Evolutionary conservation across 2,797 vertebrate genomes (phyloP), one percentile per base, ranked within the genome.

Genomic region (Carcharodon carcharias): DNA sequence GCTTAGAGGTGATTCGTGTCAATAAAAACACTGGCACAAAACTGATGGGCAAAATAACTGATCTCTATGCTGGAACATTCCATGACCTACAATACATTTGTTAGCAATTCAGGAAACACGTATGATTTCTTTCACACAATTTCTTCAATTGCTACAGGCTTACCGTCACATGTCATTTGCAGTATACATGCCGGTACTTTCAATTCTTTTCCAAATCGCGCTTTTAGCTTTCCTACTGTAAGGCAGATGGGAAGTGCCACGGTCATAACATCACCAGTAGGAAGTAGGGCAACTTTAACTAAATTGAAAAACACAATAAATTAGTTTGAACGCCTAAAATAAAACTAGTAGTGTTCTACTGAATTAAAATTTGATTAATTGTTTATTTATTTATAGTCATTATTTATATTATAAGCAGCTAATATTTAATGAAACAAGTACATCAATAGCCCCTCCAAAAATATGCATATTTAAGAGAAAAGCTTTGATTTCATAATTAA

Each of bases 231-330:
- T 96, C 97, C 97, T 89, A 98, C 97, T 91, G 97, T 97, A 69
- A 97, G 97, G 1, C 98, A 97, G 93, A 98, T 98, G 96, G 97
- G 98, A 96, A 98, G 98, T 95, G 98, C 97, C 96, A 98, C 97
- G 0, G 98, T 98, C 97, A 99, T 98, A 97, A 98, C 98, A 58
- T 99, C 98, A 95, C 98, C 98, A 92, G 97, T 98, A 5, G 99
- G 98, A 96, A 98, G 96, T 96, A 99, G 97, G 97, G 98, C 97
- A 96, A 98, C 96, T 97, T 98, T 98, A 96, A 99, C 99, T 99
- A 96, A 35, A 96, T 71, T 96, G 96, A 96, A 67, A 96, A 96
- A 65, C 18, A 69, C 80, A 58, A 96, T n/a, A 65, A 87, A 69
- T 40, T 96, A 63, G 77, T 31, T 96, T 50, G 69, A 40, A 6